Conservation (phyloP, 2,888 invertebrate genomes). For the Capitulum mitella region DNA sequence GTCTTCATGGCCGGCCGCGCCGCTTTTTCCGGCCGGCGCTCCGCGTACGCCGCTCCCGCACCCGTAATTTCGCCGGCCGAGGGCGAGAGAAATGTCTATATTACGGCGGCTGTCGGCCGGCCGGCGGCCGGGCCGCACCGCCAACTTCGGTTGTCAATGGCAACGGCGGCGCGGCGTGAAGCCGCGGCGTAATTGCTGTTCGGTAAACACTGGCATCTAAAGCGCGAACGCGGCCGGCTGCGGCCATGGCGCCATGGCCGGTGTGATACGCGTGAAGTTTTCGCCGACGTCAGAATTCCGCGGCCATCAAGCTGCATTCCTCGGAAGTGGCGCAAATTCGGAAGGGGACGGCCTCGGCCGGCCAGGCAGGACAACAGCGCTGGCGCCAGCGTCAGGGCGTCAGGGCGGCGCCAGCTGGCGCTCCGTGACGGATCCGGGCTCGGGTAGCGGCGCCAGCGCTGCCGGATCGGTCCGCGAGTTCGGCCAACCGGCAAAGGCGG, state of each 20-base stretch:
- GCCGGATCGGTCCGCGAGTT: too few species aligned
- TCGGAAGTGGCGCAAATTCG: background rate
- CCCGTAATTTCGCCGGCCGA: background rate
- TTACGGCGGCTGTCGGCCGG: background rate
- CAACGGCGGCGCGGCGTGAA: background rate
- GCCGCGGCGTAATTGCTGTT: background rate
- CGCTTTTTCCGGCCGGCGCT: background rate
- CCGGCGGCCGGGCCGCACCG: background rate
- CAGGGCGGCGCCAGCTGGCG: background rate
- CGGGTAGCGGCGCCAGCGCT: background rate
- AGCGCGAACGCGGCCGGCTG: too few species aligned
- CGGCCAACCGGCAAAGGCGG: too few species aligned
- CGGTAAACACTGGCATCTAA: background rate
- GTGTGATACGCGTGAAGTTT: background rate
- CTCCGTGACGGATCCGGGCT: background rate
- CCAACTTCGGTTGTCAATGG: background rate
- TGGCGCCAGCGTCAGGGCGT: background rate
- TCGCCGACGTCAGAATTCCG: background rate
- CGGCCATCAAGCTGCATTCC: background rate
- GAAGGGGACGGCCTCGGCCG: background rate
- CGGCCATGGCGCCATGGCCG: too few species aligned
- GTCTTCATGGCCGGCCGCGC: background rate
- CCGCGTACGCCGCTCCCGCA: background rate
- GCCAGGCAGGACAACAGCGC: too few species aligned
- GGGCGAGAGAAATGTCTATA: conserved; percentile 6